Conservation (phyloP, 2,113 vertebrate genomes). For the Caranx melampygus region DNA sequence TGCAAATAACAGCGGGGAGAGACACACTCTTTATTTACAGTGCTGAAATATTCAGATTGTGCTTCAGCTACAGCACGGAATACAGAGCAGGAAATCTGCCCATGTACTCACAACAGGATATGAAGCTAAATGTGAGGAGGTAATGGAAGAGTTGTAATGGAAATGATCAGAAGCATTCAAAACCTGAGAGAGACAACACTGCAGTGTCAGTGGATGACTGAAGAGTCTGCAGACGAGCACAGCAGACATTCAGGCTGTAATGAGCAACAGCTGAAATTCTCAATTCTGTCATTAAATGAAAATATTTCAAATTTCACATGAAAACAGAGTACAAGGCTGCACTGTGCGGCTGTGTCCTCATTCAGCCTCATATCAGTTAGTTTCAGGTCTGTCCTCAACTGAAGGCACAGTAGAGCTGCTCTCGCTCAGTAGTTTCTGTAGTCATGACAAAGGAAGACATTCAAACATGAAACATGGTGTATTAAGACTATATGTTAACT, state of each 20-base stretch:
- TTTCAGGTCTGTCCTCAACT: too few species aligned
- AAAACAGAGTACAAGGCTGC: too few species aligned
- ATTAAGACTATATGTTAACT: too few species aligned
- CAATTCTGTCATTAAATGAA: neutral
- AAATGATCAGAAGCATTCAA: conserved; percentile 27
- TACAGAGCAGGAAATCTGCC: conserved; percentile 27
- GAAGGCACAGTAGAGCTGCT: too few species aligned
- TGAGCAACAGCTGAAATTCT: neutral
- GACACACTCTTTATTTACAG: conserved; percentile 49
- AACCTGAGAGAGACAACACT: conserved; percentile 11
- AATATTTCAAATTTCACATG: neutral
- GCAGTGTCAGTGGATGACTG: conserved; percentile 34
- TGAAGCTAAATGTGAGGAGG: conserved; percentile 22
- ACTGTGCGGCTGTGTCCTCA: too few species aligned
- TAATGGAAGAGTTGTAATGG: conserved; percentile 18
- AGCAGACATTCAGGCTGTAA: neutral
- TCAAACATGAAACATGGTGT: too few species aligned
- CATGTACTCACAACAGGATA: neutral
- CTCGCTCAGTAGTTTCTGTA: too few species aligned
- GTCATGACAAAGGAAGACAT: too few species aligned
- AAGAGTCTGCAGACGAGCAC: neutral
- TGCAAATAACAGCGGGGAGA: conserved; percentile 43
- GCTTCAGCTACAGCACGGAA: conserved; percentile 33
- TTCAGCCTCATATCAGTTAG: too few species aligned
- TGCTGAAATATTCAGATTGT: conserved; percentile 54